These are phyloP conservation scores for Agelastica alni DNA, from an alignment of 2,888 invertebrate genomes.

Conservation along the genomic window DNA sequence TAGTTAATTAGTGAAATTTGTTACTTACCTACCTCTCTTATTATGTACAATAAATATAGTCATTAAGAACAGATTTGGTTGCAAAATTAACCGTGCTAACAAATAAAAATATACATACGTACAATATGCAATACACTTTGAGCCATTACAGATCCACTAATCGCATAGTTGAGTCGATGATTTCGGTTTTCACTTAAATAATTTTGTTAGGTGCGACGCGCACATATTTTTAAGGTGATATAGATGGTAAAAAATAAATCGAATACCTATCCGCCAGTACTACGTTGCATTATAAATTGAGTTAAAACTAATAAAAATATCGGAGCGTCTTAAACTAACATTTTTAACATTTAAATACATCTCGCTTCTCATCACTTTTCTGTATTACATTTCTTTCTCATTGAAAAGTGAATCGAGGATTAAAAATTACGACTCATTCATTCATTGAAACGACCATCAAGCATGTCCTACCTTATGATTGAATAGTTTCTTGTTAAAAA, in stretches of 20 bases:
- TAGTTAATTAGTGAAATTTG: too few relatives aligned
- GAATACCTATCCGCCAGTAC: too few relatives aligned
- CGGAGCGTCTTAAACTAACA: background rate
- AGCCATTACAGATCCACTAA: background rate
- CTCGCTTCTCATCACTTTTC: background rate
- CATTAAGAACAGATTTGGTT: too few relatives aligned
- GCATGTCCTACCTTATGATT: constrained; percentile 18
- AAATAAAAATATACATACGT: too few relatives aligned
- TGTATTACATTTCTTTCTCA: constrained; percentile 8
- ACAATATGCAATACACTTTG: too few relatives aligned
- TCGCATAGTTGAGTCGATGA: constrained; percentile 10
- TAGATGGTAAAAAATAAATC: too few relatives aligned
- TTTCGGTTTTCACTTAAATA: too few relatives aligned
- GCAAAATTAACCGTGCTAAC: too few relatives aligned
- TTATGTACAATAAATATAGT: too few relatives aligned
- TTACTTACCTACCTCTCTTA: too few relatives aligned
- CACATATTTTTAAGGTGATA: constrained; percentile 16
- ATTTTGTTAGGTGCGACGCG: too few relatives aligned
- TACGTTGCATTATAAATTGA: too few relatives aligned
- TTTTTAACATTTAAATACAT: background rate
- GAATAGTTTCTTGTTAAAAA: constrained; percentile 18
- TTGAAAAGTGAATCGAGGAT: constrained; percentile 3
- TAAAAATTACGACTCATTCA: constrained; percentile 18
- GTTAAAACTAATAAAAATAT: background rate
- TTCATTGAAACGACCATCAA: constrained; percentile 11